Conservation (phyloP, 2,888 invertebrate genomes). For the Pseudococcus viburni region DNA sequence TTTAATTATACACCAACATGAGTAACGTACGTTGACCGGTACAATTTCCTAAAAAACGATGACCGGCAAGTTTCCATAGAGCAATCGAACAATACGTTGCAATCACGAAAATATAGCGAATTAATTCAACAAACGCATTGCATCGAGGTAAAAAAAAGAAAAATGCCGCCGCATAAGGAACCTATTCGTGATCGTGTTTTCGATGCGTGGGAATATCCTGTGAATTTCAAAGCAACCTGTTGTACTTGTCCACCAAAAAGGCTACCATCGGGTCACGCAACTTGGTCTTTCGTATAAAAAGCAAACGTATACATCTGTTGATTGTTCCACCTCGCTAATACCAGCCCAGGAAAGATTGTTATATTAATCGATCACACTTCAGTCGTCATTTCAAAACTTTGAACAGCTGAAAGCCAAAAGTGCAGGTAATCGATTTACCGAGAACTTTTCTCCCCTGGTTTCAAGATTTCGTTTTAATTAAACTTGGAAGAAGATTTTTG, state of each 20-base stretch:
- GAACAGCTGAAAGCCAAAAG: too few relatives aligned
- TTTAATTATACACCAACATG: neutral
- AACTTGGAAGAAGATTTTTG: slow-evolving; percentile 15
- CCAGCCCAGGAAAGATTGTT: neutral
- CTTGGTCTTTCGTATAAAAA: neutral
- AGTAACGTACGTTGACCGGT: neutral
- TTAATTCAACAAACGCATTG: slow-evolving; percentile 21
- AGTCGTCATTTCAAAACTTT: too few relatives aligned
- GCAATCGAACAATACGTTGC: slow-evolving; percentile 41
- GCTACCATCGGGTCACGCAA: slow-evolving; percentile 55
- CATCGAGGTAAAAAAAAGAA: slow-evolving; percentile 6
- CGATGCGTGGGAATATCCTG: slow-evolving; percentile 56
- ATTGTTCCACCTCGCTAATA: slow-evolving; percentile 22
- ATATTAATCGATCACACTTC: slow-evolving; percentile 5
- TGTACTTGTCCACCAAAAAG: slow-evolving; percentile 52
- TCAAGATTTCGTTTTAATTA: neutral
- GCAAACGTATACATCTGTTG: slow-evolving; percentile 24
- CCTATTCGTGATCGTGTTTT: slow-evolving; percentile 54
- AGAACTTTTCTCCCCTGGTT: too few relatives aligned
- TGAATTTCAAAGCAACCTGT: slow-evolving; percentile 56
- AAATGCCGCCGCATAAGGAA: slow-evolving; percentile 47
- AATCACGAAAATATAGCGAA: slow-evolving; percentile 55
- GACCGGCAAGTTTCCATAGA: slow-evolving; percentile 26
- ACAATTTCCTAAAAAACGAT: slow-evolving; percentile 37
- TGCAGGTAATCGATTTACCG: too few relatives aligned